phyloP scores from a whole-genome alignment of 2,888 invertebrate species.

The Chorisops tibialis region DNA sequence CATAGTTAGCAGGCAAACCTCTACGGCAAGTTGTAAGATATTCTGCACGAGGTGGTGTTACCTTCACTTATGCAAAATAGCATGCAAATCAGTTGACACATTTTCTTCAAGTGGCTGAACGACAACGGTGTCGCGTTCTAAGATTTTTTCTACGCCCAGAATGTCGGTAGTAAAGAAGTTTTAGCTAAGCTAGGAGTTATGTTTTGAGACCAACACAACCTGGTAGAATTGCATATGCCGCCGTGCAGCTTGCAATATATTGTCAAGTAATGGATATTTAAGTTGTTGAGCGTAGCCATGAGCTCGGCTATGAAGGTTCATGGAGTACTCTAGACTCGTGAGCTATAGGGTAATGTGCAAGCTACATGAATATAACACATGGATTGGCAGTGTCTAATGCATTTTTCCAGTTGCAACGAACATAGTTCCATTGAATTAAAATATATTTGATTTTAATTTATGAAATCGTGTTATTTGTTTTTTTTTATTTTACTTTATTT shows the following conservation, averaged over 20 bases:
- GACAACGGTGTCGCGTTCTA: constrained; percentile 10
- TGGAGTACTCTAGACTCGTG: too few relatives aligned
- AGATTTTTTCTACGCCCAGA: neutral
- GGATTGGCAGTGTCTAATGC: neutral
- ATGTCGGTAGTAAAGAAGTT: neutral
- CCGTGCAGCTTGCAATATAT: too few relatives aligned
- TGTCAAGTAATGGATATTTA: too few relatives aligned
- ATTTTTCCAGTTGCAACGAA: neutral
- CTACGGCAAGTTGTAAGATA: neutral
- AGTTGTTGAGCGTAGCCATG: too few relatives aligned
- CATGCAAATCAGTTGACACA: constrained; percentile 25
- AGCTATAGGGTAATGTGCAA: too few relatives aligned
- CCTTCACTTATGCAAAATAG: constrained; percentile 34
- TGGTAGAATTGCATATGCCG: too few relatives aligned
- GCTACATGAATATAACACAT: too few relatives aligned
- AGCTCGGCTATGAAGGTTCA: too few relatives aligned
- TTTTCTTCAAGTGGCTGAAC: constrained; percentile 9
- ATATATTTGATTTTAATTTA: too few relatives aligned
- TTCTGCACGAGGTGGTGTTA: constrained; percentile 25
- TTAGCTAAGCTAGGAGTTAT: neutral
- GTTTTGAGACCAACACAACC: too few relatives aligned
- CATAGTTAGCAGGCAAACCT: neutral
- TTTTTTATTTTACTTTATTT: too few relatives aligned
- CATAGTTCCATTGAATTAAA: neutral
- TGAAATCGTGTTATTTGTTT: too few relatives aligned